Conservation (phyloP, 2,797 vertebrate species). For the Eulemur coronatus region DNA sequence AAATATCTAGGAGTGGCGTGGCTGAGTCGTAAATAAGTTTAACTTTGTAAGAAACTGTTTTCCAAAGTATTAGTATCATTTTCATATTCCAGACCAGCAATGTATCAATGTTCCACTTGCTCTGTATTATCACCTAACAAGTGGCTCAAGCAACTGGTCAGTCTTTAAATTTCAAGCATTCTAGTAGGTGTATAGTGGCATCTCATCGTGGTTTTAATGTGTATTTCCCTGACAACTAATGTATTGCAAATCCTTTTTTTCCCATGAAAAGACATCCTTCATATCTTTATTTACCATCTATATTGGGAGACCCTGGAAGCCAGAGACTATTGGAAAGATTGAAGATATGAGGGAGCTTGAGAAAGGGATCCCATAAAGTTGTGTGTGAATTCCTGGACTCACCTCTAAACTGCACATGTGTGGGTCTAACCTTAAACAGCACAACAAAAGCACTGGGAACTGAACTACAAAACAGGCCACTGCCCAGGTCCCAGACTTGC, state of each 20-base stretch:
- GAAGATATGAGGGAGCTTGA: not conserved
- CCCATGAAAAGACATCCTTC: not conserved
- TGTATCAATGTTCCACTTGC: not conserved
- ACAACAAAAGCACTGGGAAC: not conserved
- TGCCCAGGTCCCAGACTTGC: not conserved
- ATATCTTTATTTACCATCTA: not conserved
- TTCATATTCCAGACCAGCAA: not conserved
- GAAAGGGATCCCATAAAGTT: not conserved
- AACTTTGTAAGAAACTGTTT: constrained; percentile 28
- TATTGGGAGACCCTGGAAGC: not conserved
- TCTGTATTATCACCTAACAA: not conserved
- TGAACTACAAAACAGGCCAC: not conserved
- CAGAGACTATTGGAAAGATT: not conserved
- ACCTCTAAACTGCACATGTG: not conserved
- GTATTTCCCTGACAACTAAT: not conserved
- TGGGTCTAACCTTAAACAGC: not conserved
- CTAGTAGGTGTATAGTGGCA: not conserved
- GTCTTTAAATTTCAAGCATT: not conserved
- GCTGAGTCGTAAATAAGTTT: not conserved
- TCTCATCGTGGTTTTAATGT: not conserved
- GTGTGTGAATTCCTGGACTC: not conserved
- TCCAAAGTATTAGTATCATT: not conserved
- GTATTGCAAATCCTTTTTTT: not conserved
- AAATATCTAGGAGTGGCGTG: not conserved
- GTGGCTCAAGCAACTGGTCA: not conserved